A percentile compares a stretch with the other conserved stretches of the same genome.
phyloP scores from a whole-genome alignment of 1,140 invertebrate genomes.

The Bombus pascuorum region DNA sequence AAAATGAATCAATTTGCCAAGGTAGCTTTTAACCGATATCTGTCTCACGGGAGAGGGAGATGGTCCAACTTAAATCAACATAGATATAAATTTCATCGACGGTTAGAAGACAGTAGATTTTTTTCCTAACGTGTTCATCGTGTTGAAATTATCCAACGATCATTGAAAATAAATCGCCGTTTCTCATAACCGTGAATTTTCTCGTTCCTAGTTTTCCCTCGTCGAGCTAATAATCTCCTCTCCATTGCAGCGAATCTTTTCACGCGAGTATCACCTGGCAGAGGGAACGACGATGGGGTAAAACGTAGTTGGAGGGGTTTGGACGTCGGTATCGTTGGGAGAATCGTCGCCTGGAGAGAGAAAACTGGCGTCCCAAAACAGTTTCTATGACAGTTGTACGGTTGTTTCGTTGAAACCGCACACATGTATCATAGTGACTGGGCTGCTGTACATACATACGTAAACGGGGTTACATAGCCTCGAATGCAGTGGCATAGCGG shows the following conservation, averaged over 20 bases:
- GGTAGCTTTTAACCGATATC: neutral
- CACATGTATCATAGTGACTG: conserved; percentile 1
- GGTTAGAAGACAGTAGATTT: neutral
- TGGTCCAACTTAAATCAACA: neutral
- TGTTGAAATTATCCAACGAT: neutral
- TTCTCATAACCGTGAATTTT: neutral
- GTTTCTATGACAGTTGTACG: conserved; percentile 32
- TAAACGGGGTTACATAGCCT: too few species aligned
- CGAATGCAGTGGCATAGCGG: neutral
- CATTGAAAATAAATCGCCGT: neutral
- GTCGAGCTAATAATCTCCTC: neutral
- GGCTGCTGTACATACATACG: neutral
- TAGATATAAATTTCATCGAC: neutral
- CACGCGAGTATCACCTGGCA: conserved; percentile 31
- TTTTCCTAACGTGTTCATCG: neutral
- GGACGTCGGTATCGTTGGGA: neutral
- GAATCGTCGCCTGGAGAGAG: conserved; percentile 29
- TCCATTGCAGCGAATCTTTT: neutral
- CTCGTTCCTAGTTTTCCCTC: neutral
- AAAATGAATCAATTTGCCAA: neutral
- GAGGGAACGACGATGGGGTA: neutral
- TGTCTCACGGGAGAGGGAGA: too few species aligned
- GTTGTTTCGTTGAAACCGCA: conserved; percentile 27
- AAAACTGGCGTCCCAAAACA: conserved; percentile 23
- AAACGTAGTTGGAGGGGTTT: conserved; percentile 3